phyloP scores from a whole-genome alignment of 2,888 invertebrate species.

The Tribolium freemani region DNA sequence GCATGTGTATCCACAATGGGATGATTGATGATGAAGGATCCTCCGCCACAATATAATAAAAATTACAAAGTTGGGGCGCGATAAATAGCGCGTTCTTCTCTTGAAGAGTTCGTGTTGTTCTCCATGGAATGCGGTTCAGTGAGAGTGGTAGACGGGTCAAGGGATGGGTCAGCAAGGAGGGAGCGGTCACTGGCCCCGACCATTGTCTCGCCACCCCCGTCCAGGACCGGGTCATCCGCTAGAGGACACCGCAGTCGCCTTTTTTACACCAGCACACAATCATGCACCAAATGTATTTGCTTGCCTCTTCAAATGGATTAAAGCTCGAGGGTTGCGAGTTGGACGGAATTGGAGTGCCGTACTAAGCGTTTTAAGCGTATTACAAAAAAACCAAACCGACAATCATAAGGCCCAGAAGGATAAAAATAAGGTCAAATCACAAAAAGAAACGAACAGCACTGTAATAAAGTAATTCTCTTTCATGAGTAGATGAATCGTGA shows the following conservation, averaged over 20 bases:
- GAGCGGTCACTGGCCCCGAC: constrained; percentile 52
- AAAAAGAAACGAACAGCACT: background rate
- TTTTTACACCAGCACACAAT: constrained; percentile 23
- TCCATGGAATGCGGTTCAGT: constrained; percentile 51
- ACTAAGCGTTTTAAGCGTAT: constrained; percentile 20
- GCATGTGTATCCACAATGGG: constrained; percentile 23
- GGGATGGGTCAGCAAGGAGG: constrained; percentile 52
- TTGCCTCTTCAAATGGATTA: constrained; percentile 19
- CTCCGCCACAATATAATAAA: background rate
- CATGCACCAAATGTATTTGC: constrained; percentile 28
- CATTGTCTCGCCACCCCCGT: constrained; percentile 52
- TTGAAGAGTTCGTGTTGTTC: constrained; percentile 40
- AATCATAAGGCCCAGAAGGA: background rate
- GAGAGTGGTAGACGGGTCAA: constrained; percentile 55
- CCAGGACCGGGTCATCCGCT: constrained; percentile 42
- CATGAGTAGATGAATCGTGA: background rate
- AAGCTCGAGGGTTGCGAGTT: constrained; percentile 3
- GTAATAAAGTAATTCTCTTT: background rate
- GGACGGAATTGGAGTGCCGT: background rate
- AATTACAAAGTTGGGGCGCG: constrained; percentile 24
- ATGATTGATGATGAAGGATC: constrained; percentile 35
- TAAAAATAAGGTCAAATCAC: background rate
- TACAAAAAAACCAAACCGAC: background rate
- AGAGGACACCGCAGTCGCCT: constrained; percentile 34
- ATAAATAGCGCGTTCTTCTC: constrained; percentile 16